Percentiles rank a stretch among this genome's conserved stretches.
Conservation (phyloP, 2,888 invertebrate species). For the Sinhomidia bicolor region DNA sequence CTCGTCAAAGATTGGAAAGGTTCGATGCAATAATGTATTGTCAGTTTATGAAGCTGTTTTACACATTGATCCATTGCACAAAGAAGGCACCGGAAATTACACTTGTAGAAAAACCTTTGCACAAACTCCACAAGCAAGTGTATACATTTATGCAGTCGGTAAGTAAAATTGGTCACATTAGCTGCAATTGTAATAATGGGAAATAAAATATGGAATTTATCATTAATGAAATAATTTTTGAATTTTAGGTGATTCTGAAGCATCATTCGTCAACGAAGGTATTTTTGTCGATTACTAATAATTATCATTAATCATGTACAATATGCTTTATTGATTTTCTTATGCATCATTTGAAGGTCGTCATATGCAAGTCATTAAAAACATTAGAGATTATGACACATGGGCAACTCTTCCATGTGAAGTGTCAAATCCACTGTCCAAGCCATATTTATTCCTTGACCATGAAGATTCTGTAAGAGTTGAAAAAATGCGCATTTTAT, state of each 20-base stretch:
- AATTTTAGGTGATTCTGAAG: slow-evolving; percentile 71
- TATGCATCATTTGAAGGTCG: too few relatives aligned
- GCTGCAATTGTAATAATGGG: too few relatives aligned
- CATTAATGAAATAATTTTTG: neutral
- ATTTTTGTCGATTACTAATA: too few relatives aligned
- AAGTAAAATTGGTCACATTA: slow-evolving; percentile 23
- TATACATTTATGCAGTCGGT: slow-evolving; percentile 76
- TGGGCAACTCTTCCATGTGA: slow-evolving; percentile 74
- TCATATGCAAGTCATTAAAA: slow-evolving; percentile 76
- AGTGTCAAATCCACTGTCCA: slow-evolving; percentile 75
- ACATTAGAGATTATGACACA: slow-evolving; percentile 66
- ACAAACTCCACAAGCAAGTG: slow-evolving; percentile 65
- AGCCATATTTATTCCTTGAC: slow-evolving; percentile 75
- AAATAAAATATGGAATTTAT: too few relatives aligned
- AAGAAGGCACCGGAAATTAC: slow-evolving; percentile 76
- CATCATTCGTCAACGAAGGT: slow-evolving; percentile 76
- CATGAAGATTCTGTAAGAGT: slow-evolving; percentile 75
- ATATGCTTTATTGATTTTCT: too few relatives aligned
- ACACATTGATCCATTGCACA: slow-evolving; percentile 72
- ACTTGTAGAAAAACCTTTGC: slow-evolving; percentile 75
- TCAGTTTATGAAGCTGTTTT: slow-evolving; percentile 75
- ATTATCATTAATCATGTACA: too few relatives aligned
- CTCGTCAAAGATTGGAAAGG: slow-evolving; percentile 76
- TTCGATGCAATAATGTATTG: slow-evolving; percentile 70
- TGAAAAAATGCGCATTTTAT: slow-evolving; percentile 2